phyloP scores from a whole-genome alignment of 2,113 vertebrate species.

The Cynopterus brachyotis region DNA sequence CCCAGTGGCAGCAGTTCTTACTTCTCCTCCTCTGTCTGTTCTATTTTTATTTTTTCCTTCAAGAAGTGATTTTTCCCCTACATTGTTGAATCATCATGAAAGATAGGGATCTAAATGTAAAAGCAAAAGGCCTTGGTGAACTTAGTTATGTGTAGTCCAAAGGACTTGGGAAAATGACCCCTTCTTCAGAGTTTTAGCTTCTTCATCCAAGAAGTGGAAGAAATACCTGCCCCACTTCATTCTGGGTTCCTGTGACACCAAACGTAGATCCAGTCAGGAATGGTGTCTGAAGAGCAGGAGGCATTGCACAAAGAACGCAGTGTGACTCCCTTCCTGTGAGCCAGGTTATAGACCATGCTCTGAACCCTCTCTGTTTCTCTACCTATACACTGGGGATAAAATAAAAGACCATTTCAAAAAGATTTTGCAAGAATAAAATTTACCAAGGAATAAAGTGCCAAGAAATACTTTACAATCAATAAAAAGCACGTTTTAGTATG shows the following conservation, averaged over 20 bases:
- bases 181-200: neutral
- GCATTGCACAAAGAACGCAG: fast-evolving
- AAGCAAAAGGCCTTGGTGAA: neutral
- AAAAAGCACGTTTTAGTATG: neutral
- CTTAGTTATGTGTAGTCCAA: neutral
- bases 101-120: neutral
- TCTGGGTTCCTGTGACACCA: neutral
- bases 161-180: neutral
- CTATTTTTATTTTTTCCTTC: neutral
- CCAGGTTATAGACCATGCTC: too few relatives aligned
- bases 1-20: neutral
- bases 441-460: neutral
- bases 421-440: neutral
- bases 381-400: neutral
- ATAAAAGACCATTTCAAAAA: neutral
- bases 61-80: neutral
- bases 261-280: neutral
- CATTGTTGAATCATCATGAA: neutral
- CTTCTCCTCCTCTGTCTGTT: neutral
- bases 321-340: neutral
- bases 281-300: fast-evolving
- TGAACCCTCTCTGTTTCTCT: neutral
- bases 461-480: neutral
- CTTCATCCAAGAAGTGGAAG: neutral
- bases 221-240: neutral